Evolutionary conservation across 92 coral and sea anemone genomes (phyloP), one percentile per base, ranked within the genome.

Genomic region (Porites divaricata): DNA sequence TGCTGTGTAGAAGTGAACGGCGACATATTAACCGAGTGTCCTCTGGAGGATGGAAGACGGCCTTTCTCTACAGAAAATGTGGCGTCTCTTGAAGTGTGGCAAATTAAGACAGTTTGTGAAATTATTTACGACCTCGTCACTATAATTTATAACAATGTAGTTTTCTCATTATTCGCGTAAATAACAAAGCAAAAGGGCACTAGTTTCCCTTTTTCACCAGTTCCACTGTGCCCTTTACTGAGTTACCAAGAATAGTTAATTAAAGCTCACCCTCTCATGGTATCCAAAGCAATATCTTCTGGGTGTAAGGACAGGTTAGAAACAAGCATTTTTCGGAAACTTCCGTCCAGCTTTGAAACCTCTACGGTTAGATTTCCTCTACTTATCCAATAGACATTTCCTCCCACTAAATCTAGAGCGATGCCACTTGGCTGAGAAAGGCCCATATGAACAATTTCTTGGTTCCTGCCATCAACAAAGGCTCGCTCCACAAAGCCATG

Each of bases 331-430:
- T 90, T 93, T 59, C 92, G 58, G 66, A 81, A 68, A 17, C 70
- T 67, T 15, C 96, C 96, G 74, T 85, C 84, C 21, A 93, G 80
- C 63, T 82, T 74, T 1, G 94, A 81, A 28, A 93, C 94, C 23
- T 93, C 94, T 1, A 93, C 88, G 51, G 81, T 88, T 21, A 75
- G 62, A 15, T 57, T 78, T 25, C 8, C 62, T 9, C 83, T 76
- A 72, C 85, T 93, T 3, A 89, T 85, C 96, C 96, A 93, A 61
- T 90, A 93, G 2, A 88, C 65, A 28, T 93, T 90, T 68, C 92
- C 74, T 63, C 83, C 96, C 45, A 74, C 90, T 24, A 83, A 84
- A 75, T 93, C 96, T 11, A 93, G 85, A n/a, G 84, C 94, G 48
- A 93, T 78, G 9, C 97, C 97, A 41, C 57, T 81, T 14, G 95